Percentiles rank a stretch among this genome's conserved stretches.
These are phyloP conservation scores for Ciconia boyciana DNA, from an alignment of 2,113 vertebrate genomes.

Conservation along the genomic window DNA sequence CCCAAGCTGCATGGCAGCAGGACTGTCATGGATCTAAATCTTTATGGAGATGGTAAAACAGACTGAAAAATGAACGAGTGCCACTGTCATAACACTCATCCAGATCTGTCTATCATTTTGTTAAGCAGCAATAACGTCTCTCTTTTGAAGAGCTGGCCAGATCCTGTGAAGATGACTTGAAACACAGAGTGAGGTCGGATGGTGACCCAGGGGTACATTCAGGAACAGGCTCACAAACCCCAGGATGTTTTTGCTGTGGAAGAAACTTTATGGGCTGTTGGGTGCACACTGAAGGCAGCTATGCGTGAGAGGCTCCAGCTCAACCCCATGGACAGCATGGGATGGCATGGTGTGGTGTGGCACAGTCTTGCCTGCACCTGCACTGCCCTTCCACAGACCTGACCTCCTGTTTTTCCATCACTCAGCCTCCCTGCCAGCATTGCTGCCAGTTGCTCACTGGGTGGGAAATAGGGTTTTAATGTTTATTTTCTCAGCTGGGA, in stretches of 20 bases:
- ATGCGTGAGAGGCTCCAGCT: background rate
- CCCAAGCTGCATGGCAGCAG: background rate
- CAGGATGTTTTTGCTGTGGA: background rate
- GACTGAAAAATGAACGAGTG: background rate
- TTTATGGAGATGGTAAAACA: background rate
- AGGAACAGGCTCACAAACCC: background rate
- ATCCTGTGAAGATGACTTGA: background rate
- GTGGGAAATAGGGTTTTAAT: background rate
- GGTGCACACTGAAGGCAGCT: background rate
- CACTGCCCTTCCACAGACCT: background rate
- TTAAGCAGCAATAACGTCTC: background rate
- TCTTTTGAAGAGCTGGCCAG: background rate
- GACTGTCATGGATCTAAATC: background rate
- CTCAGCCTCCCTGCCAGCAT: background rate
- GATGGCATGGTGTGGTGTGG: background rate
- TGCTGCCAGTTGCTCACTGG: accelerated
- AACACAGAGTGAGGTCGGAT: background rate
- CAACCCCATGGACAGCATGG: background rate
- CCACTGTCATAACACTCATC: background rate
- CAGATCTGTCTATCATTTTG: background rate
- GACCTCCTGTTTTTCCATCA: background rate
- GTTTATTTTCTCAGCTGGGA: background rate
- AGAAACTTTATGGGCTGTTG: background rate
- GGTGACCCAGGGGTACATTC: background rate
- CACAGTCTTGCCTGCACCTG: background rate